A percentile compares a stretch with the other conserved stretches of the same genome.
Conservation (phyloP, 2,797 vertebrate genomes). For the Crocidura indochinensis region DNA sequence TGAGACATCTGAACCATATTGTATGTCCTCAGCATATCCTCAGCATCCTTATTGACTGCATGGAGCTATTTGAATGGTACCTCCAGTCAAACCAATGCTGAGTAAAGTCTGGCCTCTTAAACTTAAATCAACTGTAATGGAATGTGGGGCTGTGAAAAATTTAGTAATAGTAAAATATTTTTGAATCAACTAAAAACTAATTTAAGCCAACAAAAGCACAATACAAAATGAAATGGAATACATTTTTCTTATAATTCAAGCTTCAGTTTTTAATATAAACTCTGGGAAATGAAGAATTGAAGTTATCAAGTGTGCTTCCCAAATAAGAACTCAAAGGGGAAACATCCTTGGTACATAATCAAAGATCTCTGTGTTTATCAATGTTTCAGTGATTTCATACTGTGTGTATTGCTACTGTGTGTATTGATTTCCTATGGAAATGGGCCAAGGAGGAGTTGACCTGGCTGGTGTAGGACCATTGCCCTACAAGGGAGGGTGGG, state of each 20-base stretch:
- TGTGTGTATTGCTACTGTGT: neutral
- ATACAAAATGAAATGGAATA: neutral
- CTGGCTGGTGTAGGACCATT: neutral
- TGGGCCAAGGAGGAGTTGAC: constrained; percentile 12
- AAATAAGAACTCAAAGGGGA: constrained; percentile 69
- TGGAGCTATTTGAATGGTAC: neutral
- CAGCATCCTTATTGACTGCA: neutral
- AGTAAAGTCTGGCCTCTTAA: too few species aligned
- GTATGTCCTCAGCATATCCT: neutral
- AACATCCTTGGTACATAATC: constrained; percentile 30
- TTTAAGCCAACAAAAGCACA: constrained; percentile 51
- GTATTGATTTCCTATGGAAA: constrained; percentile 27
- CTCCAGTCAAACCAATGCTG: neutral
- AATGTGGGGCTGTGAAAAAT: too few species aligned
- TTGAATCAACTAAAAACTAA: too few species aligned
- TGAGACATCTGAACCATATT: too few species aligned
- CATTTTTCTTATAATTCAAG: constrained; percentile 67
- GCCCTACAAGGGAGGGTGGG: neutral
- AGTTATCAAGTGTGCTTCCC: constrained; percentile 77
- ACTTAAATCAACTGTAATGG: too few species aligned
- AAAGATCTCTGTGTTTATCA: neutral
- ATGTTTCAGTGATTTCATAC: constrained; percentile 39
- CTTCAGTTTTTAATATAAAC: constrained; percentile 78
- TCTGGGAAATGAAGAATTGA: constrained; percentile 79
- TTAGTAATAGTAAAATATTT: too few species aligned